Base-by-base conservation (phyloP, 2,113 vertebrate species). In the Barbus barbus region DNA sequence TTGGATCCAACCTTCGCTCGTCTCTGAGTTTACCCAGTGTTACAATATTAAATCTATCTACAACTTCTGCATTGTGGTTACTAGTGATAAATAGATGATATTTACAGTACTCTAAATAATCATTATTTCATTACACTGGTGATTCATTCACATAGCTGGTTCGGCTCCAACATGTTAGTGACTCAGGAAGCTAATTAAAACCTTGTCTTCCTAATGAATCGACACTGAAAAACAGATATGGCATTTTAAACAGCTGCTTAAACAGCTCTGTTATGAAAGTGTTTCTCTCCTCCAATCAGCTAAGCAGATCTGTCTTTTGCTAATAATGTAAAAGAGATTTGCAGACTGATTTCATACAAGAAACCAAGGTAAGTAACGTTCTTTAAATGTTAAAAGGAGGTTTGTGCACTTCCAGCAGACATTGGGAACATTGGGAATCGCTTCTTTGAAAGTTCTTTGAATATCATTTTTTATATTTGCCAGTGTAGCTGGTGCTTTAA, bases 231-330 rank as follows among this genome's bases (percentile, higher is more conserved):
- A 96, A n/a, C n/a, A n/a, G n/a, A n/a, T n/a, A n/a, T n/a, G n/a
- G n/a, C n/a, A n/a, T n/a, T n/a, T n/a, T n/a, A 97, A 95, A 97
- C 95, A 96, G 95, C 94, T 97, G 96, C 96, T 97, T 97, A 97
- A 96, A 96, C 96, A 96, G 22, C 22, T 14, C 2, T 63, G 12
- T 44, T 72, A 72, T 41, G 44, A 41, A 71, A 72, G 22, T n/a
- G 93, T 93, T 94, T 95, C 91, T 95, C 94, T 94, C 92, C 93
- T 91, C 93, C 95, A 94, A 95, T 96, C 96, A 96, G 94, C 95
- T 95, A 95, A 95, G 94, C 93, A 94, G 93, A 93, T 95, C 93
- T 96, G 93, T 95, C 93, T 94, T 92, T 92, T 93, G 94, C 93
- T 77, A 24, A 26, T 63, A 72, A 31, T 22, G 73, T 51, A 7